Conservation (phyloP, 2,113 vertebrate species). For the Phalacrocorax brasilianus region DNA sequence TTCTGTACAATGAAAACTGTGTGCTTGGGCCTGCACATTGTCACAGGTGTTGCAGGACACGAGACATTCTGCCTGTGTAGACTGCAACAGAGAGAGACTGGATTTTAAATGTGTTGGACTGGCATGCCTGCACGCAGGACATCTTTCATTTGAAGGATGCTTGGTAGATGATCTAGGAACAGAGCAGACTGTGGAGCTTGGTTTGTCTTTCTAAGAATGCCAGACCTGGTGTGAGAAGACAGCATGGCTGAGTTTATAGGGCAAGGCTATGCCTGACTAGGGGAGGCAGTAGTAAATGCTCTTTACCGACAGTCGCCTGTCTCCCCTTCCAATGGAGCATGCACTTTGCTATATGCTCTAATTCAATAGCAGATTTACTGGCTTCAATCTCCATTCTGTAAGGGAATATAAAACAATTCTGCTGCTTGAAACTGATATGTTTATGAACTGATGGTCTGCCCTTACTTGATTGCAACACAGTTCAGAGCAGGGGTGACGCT, state of each 20-base stretch:
- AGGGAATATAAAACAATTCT: neutral
- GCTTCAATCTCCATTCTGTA: neutral
- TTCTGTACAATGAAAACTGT: neutral
- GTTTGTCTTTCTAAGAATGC: neutral
- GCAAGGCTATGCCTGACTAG: neutral
- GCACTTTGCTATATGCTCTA: rapidly evolving
- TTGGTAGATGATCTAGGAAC: neutral
- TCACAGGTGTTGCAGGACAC: rapidly evolving
- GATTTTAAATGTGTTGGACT: neutral
- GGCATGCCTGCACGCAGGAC: neutral
- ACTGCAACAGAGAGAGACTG: neutral
- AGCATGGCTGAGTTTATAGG: neutral
- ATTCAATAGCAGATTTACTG: neutral
- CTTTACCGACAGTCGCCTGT: neutral
- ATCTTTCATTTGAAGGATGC: neutral
- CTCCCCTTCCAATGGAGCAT: neutral
- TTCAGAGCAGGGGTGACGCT: neutral
- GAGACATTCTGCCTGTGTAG: neutral
- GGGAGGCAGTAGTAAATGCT: neutral
- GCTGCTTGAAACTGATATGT: neutral
- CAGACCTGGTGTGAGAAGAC: neutral
- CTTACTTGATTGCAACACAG: neutral
- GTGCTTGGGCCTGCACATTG: neutral
- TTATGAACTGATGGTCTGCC: neutral
- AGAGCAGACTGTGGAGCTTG: neutral